Base-by-base conservation (phyloP, 2,113 vertebrate genomes). In the Anguilla rostrata region DNA sequence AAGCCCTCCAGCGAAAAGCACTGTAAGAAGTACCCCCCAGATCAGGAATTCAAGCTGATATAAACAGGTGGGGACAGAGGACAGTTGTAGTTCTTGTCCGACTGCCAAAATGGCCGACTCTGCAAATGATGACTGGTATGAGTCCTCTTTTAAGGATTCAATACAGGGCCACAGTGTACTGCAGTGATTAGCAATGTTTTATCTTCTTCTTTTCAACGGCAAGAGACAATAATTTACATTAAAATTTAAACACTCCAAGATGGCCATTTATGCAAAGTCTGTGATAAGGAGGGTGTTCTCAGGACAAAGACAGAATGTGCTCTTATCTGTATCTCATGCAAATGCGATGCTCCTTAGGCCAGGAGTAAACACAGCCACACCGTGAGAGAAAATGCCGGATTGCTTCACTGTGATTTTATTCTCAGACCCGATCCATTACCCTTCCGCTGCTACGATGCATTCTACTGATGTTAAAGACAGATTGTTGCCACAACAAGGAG, bases 21-120 rank as follows among this genome's bases (percentile, higher is more conserved):
- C 82, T n/a, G 86, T 86, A 82, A 87, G 90, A 87, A 91, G 85
- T 86, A 86, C 86, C 89, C 78, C 4, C 26, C 84, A 75, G 92
- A 91, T 92, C 92, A 90, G 88, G 90, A 92, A 94, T 93, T 92
- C 92, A 91, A 95, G 94, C 93, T 94, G 94, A 94, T 94, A 93
- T 94, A 91, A 88, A 89, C 85, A 83, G 60, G 86, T 90, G 89
- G 78, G 82, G 82, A 84, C 89, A 88, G 63, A 85, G 81, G 86
- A 63, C 66, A 85, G 89, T 90, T 90, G 87, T 89, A 83, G 57
- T 56, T 86, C 71, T 78, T 90, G 89, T 87, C 75, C 88, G 86
- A 83, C 88, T 88, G 88, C 89, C 88, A 87, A 79, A 75, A 41
- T 78, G 83, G 57, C 85, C 43, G 34, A 5, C 78, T 40, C 34